A percentile compares a stretch with the other conserved stretches of the same genome.
Evolutionary conservation across 2,797 vertebrate species (phyloP).

Genomic region (Acanthornis magna): DNA sequence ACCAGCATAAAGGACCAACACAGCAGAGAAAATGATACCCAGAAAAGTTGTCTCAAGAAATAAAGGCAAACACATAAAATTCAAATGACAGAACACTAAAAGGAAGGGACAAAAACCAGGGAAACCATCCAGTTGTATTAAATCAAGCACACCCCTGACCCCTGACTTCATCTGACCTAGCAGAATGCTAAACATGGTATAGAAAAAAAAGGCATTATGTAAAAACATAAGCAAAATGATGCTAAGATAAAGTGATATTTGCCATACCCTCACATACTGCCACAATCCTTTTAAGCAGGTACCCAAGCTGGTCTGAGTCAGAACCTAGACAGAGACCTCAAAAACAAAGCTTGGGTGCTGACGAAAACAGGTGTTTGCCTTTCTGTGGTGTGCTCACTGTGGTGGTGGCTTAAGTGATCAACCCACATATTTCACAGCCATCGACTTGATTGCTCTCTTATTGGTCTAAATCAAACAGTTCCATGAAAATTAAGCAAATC

Average conservation of each 20-base stretch:
- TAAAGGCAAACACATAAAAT: slow-evolving; percentile 74
- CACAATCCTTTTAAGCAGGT: neutral
- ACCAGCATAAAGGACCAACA: slow-evolving; percentile 57
- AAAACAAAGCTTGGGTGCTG: neutral
- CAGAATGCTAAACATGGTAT: slow-evolving; percentile 24
- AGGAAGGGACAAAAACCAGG: slow-evolving; percentile 69
- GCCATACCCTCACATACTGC: neutral
- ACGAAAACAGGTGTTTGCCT: neutral
- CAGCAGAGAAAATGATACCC: slow-evolving; percentile 55
- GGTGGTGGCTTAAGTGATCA: neutral
- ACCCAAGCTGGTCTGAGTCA: neutral
- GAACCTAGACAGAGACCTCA: neutral
- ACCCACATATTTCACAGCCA: neutral
- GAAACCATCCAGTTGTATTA: slow-evolving; percentile 70
- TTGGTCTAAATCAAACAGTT: neutral
- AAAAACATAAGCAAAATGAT: slow-evolving; percentile 6
- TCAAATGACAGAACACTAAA: slow-evolving; percentile 73
- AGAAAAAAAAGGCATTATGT: neutral
- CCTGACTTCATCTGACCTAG: slow-evolving; percentile 66
- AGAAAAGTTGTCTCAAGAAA: slow-evolving; percentile 58
- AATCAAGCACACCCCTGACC: slow-evolving; percentile 63
- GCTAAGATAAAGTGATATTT: neutral
- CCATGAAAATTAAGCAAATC: neutral
- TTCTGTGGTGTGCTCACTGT: neutral
- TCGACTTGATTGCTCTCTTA: neutral